These are phyloP conservation scores for Phylloscopus trochiloides DNA, from an alignment of 2,113 vertebrate genomes.

Conservation along the genomic window DNA sequence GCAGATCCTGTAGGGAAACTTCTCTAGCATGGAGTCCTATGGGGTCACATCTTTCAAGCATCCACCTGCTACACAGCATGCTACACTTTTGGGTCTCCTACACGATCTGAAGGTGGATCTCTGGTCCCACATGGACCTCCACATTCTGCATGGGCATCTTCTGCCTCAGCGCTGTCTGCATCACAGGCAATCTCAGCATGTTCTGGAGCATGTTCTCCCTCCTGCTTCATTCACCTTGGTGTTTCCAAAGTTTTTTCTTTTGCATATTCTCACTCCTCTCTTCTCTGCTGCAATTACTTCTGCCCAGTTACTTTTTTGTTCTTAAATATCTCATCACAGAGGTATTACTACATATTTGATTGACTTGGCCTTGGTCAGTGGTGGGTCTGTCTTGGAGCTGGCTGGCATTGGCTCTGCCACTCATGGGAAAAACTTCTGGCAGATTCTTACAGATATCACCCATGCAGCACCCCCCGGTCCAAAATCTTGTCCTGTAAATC, in stretches of 20 bases:
- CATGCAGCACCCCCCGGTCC: neutral
- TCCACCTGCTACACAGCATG: neutral
- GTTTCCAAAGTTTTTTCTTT: neutral
- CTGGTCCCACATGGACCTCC: neutral
- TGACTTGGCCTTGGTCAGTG: neutral
- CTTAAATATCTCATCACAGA: neutral
- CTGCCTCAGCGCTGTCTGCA: neutral
- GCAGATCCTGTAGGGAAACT: neutral
- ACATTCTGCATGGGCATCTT: neutral
- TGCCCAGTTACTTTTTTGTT: neutral
- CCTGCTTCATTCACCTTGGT: neutral
- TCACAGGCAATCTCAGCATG: neutral
- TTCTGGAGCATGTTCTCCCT: rapidly evolving
- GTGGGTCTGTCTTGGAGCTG: neutral
- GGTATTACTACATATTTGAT: neutral
- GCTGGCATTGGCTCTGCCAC: neutral
- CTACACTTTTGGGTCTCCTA: neutral
- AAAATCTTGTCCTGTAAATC: neutral
- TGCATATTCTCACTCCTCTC: neutral
- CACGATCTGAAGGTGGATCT: neutral
- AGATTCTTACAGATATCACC: neutral
- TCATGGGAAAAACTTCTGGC: neutral
- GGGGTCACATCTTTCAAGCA: rapidly evolving
- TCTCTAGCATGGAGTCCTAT: neutral
- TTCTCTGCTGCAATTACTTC: neutral